Conservation (phyloP, 2,113 vertebrate genomes). For the Monopterus albus region DNA sequence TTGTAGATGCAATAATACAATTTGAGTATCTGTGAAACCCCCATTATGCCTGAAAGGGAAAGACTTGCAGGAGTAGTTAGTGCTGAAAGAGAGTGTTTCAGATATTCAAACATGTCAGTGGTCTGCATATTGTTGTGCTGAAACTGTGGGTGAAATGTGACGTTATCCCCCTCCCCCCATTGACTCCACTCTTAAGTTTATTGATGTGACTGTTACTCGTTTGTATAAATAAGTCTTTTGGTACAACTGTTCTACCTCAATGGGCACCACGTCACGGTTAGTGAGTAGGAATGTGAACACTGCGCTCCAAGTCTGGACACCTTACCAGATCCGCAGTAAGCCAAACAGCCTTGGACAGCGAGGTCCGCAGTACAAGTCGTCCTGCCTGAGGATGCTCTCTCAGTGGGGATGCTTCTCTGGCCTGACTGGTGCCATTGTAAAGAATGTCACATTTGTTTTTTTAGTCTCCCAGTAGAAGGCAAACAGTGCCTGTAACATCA, state of each 20-base stretch:
- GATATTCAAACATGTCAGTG: slow-evolving; percentile 67
- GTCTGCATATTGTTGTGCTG: slow-evolving; percentile 71
- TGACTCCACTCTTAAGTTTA: slow-evolving; percentile 76
- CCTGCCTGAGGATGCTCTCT: slow-evolving; percentile 61
- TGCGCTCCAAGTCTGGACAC: slow-evolving; percentile 59
- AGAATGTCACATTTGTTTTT: slow-evolving; percentile 81
- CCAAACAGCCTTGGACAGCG: slow-evolving; percentile 57
- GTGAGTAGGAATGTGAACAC: slow-evolving; percentile 73
- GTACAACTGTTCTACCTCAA: slow-evolving; percentile 88
- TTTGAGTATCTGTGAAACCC: slow-evolving; percentile 67
- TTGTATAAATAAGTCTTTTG: slow-evolving; percentile 78
- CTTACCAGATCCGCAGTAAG: slow-evolving; percentile 60
- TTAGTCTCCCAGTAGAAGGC: slow-evolving; percentile 79
- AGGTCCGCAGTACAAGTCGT: slow-evolving; percentile 43
- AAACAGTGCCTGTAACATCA: slow-evolving; percentile 83
- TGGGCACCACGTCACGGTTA: slow-evolving; percentile 75
- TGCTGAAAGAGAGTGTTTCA: slow-evolving; percentile 68
- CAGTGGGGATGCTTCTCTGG: slow-evolving; percentile 56
- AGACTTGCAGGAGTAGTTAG: slow-evolving; percentile 44
- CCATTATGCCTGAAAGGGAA: slow-evolving; percentile 71
- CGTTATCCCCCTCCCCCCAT: slow-evolving; percentile 36
- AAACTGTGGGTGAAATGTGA: slow-evolving; percentile 78
- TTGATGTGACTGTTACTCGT: slow-evolving; percentile 85
- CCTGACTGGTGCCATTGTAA: slow-evolving; percentile 80
- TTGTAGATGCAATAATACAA: slow-evolving; percentile 61